These are phyloP conservation scores for Nephrotoma guestfalica DNA, from an alignment of 2,888 invertebrate genomes.

Conservation along the genomic window DNA sequence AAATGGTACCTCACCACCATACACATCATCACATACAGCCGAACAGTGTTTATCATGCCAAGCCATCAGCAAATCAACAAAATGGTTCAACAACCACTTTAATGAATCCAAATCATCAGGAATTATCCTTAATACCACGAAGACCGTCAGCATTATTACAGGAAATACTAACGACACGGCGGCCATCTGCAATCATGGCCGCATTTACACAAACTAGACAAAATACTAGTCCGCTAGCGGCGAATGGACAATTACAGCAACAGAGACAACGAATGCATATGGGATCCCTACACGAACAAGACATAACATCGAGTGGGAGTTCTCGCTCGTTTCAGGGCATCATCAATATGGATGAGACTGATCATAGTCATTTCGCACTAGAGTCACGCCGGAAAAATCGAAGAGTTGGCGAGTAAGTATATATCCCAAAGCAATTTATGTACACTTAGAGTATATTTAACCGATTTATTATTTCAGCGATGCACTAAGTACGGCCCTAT, in stretches of 20 bases:
- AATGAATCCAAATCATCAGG: not conserved
- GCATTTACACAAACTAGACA: constrained; percentile 45
- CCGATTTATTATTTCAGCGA: constrained; percentile 34
- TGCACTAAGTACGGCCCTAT: constrained; percentile 55
- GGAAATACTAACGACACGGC: constrained; percentile 31
- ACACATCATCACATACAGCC: not conserved
- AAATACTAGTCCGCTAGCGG: constrained; percentile 31
- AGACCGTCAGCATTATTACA: constrained; percentile 29
- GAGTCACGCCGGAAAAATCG: constrained; percentile 30
- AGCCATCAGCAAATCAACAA: not conserved
- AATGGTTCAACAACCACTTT: not conserved
- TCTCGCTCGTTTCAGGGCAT: constrained; percentile 13
- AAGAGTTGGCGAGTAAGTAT: constrained; percentile 34
- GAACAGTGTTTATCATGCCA: not conserved
- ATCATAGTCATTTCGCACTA: constrained; percentile 15
- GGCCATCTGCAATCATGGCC: constrained; percentile 48
- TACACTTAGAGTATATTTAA: not conserved
- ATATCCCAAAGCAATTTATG: not conserved
- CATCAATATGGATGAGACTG: constrained; percentile 3
- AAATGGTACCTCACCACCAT: not conserved
- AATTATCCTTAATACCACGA: constrained; percentile 12
- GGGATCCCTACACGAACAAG: constrained; percentile 3
- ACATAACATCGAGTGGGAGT: constrained; percentile 12
- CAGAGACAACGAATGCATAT: not conserved
- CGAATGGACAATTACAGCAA: not conserved